Conservation (phyloP, 2,797 vertebrate genomes). For the Adrianichthys oophorus region DNA sequence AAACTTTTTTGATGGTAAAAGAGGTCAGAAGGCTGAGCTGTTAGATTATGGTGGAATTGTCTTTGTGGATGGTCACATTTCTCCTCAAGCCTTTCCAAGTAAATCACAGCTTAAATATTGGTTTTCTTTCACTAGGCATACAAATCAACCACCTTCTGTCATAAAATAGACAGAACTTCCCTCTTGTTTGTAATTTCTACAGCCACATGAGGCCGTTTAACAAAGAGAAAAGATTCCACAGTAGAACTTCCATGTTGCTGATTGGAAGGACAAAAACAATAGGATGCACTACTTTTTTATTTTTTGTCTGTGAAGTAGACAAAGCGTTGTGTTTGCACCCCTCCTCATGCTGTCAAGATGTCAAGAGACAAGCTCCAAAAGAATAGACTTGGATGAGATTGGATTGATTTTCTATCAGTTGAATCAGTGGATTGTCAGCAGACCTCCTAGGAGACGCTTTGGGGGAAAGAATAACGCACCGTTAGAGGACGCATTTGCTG, state of each 20-base stretch:
- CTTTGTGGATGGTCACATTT: too few species aligned
- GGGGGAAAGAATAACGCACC: conserved; percentile 28
- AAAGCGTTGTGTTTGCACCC: conserved; percentile 14
- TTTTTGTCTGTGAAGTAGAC: conserved; percentile 6
- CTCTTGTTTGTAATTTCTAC: neutral
- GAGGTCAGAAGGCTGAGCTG: too few species aligned
- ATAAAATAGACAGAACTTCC: conserved; percentile 8
- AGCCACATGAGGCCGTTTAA: conserved; percentile 14
- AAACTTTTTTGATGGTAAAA: too few species aligned
- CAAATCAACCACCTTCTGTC: conserved; percentile 17
- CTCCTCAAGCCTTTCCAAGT: too few species aligned
- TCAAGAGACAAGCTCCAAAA: conserved; percentile 40
- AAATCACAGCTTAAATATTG: too few species aligned
- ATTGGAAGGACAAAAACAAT: neutral
- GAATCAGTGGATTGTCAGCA: conserved; percentile 47
- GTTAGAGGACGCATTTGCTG: conserved; percentile 12
- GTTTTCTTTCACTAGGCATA: conserved; percentile 2
- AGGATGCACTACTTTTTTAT: neutral
- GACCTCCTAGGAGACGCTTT: conserved; percentile 26
- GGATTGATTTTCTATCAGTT: conserved; percentile 64
- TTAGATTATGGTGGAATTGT: too few species aligned
- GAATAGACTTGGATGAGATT: conserved; percentile 38
- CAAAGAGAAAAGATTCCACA: conserved; percentile 4
- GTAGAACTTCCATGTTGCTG: too few species aligned
- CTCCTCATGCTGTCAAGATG: conserved; percentile 32